These are phyloP conservation scores for Herpetotheres cachinnans DNA, from an alignment of 2,113 vertebrate genomes.

Conservation along the genomic window DNA sequence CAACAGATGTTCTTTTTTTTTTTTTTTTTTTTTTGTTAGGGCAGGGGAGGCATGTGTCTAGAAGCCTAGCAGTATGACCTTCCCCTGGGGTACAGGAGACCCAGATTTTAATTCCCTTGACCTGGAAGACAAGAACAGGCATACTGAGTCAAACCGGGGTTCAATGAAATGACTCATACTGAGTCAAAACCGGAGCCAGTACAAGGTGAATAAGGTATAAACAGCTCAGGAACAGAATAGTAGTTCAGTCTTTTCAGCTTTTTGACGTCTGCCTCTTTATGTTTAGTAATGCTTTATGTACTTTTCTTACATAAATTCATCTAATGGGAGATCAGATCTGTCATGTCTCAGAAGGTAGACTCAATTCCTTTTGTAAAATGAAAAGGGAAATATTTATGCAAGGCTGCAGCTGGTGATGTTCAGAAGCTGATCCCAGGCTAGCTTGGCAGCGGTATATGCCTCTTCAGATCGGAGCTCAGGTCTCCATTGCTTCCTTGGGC, in stretches of 20 bases:
- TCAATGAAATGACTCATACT: too few relatives aligned
- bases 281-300: background rate
- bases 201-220: background rate
- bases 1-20: too few relatives aligned
- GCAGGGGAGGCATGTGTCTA: background rate
- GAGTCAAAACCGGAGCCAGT: background rate
- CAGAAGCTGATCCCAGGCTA: background rate
- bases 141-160: background rate
- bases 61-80: background rate
- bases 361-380: background rate
- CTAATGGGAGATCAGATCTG: background rate
- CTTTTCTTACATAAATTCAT: background rate
- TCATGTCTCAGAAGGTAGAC: background rate
- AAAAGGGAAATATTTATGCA: background rate
- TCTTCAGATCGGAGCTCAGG: background rate
- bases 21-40: background rate
- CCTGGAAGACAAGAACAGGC: background rate
- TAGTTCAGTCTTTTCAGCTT: background rate
- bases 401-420: background rate
- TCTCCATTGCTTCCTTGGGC: background rate
- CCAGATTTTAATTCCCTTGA: background rate
- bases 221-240: background rate
- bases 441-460: fast-evolving
- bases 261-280: background rate
- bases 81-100: background rate